Evolutionary conservation across 2,113 vertebrate species (phyloP).

Genomic region (Opisthocomus hoazin): DNA sequence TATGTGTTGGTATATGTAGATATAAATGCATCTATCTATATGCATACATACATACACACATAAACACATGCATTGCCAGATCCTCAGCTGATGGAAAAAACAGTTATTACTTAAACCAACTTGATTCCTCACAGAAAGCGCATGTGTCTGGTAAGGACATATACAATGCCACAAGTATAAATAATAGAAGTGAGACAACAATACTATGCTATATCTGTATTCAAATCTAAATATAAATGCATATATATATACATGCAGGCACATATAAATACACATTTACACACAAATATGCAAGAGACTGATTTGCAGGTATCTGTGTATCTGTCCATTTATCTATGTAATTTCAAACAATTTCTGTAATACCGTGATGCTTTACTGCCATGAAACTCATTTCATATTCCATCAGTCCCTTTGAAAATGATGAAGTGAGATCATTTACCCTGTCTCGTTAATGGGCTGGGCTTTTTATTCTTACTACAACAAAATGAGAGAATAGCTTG

Average conservation of each 20-base stretch:
- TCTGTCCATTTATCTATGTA: constrained; percentile 2
- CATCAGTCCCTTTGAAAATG: constrained; percentile 67
- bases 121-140: background rate
- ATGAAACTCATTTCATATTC: constrained; percentile 71
- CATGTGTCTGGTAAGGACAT: background rate
- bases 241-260: background rate
- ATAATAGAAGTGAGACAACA: background rate
- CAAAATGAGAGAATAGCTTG: constrained; percentile 26
- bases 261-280: background rate
- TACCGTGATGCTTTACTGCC: constrained; percentile 38
- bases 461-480: constrained; percentile 56
- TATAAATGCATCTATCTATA: background rate
- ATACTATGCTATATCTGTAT: background rate
- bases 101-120: background rate
- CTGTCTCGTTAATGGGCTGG: constrained; percentile 55
- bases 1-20: background rate
- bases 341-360: constrained; percentile 57
- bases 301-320: background rate
- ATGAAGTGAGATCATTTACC: constrained; percentile 68
- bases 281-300: background rate
- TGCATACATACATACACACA: background rate
- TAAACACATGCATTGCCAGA: background rate
- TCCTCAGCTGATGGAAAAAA: background rate
- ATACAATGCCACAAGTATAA: background rate
- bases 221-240: background rate